phyloP scores from a whole-genome alignment of 2,113 vertebrate species.

The Gallinago undulata region DNA sequence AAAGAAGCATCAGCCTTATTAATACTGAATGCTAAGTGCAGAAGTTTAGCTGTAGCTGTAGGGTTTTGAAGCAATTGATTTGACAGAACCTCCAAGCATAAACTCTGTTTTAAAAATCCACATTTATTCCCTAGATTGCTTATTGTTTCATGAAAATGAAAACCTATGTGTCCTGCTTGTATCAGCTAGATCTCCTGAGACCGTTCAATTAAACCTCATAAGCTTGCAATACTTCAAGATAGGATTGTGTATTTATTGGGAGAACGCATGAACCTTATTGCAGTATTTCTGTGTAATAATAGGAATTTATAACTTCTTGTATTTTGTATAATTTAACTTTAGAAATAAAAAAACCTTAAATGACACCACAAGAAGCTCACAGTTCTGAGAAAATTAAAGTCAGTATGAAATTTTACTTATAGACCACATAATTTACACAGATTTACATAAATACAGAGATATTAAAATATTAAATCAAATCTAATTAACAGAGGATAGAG shows the following conservation, averaged over 20 bases:
- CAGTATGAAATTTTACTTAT: conserved; percentile 65
- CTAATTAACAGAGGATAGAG: conserved; percentile 62
- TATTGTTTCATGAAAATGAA: conserved; percentile 70
- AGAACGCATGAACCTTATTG: conserved; percentile 52
- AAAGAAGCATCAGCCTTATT: conserved; percentile 77
- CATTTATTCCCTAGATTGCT: conserved; percentile 70
- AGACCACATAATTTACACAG: conserved; percentile 59
- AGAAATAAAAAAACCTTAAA: conserved; percentile 48
- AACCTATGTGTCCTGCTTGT: conserved; percentile 45
- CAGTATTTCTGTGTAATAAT: conserved; percentile 33
- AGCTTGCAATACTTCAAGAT: conserved; percentile 28
- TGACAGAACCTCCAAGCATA: conserved; percentile 76
- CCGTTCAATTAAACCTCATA: conserved; percentile 26
- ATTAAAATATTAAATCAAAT: conserved; percentile 69
- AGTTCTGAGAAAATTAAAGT: conserved; percentile 59
- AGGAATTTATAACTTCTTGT: conserved; percentile 29
- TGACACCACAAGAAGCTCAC: conserved; percentile 62
- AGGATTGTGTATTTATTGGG: neutral
- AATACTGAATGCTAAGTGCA: conserved; percentile 78
- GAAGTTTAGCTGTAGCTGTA: conserved; percentile 75
- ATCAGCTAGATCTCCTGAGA: conserved; percentile 63
- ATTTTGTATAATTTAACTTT: conserved; percentile 46
- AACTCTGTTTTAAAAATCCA: conserved; percentile 69
- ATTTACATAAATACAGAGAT: conserved; percentile 62
- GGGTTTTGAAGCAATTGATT: conserved; percentile 77